phyloP scores from a whole-genome alignment of 2,113 vertebrate genomes.

The Uropsilus gracilis region DNA sequence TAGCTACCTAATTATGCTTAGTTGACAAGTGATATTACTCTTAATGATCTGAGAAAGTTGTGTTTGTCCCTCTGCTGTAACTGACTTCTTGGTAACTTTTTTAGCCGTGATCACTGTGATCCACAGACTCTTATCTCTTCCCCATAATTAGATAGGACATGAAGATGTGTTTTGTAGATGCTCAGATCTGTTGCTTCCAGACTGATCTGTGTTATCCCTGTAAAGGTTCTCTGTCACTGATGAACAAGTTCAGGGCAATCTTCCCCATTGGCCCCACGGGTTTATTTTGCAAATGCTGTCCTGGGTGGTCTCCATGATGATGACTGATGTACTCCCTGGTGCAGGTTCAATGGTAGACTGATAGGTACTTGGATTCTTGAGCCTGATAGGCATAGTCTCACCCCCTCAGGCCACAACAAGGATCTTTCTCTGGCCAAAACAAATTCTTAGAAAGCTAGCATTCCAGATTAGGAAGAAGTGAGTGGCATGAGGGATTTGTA shows the following conservation, averaged over 20 bases:
- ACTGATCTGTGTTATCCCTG: not conserved
- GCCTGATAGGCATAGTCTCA: not conserved
- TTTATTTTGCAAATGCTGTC: not conserved
- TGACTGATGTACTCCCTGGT: not conserved
- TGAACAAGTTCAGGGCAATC: not conserved
- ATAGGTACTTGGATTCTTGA: not conserved
- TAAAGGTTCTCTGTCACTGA: slow-evolving; percentile 15
- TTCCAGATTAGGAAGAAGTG: not conserved
- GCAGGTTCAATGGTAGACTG: not conserved
- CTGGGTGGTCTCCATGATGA: not conserved
- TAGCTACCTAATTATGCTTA: not conserved
- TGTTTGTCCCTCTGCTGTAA: not conserved
- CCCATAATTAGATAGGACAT: not conserved
- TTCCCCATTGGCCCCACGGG: not conserved
- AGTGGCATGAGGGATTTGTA: not conserved
- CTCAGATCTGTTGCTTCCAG: not conserved
- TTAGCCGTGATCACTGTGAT: not conserved
- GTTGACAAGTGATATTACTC: not conserved
- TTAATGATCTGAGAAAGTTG: slow-evolving; percentile 28
- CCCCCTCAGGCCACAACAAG: not conserved
- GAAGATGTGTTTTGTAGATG: not conserved
- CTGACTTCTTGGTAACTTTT: not conserved
- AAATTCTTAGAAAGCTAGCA: not conserved
- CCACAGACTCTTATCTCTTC: not conserved
- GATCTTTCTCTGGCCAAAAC: not conserved